Evolutionary conservation across 2,113 vertebrate species (phyloP).

Genomic region (Oreocharis arfaki): DNA sequence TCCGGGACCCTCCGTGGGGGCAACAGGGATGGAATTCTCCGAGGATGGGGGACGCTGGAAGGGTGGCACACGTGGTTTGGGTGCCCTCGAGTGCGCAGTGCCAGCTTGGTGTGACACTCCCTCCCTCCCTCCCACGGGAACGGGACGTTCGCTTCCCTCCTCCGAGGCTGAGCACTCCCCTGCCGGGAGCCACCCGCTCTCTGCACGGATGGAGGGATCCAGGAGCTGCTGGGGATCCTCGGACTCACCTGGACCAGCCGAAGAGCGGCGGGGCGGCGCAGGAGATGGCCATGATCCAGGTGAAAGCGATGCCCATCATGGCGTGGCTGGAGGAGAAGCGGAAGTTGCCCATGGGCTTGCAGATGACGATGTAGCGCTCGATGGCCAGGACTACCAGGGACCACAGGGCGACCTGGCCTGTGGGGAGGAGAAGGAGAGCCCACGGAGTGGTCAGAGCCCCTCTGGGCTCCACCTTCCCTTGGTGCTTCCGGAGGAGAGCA

Average conservation of each 20-base stretch:
- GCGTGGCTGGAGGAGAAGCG: slow-evolving; percentile 72
- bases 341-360: slow-evolving; percentile 83
- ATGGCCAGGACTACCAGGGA: slow-evolving; percentile 79
- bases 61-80: rapidly evolving
- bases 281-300: slow-evolving; percentile 76
- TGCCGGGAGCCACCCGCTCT: background rate
- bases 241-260: slow-evolving; percentile 78
- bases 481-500: background rate
- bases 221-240: background rate
- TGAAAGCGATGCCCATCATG: slow-evolving; percentile 70
- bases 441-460: background rate
- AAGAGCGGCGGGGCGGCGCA: slow-evolving; percentile 74
- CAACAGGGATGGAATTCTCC: background rate
- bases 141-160: background rate
- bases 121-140: background rate
- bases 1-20: background rate
- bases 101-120: background rate
- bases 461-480: background rate
- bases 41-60: background rate
- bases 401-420: slow-evolving; percentile 78
- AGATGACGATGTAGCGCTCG: slow-evolving; percentile 79
- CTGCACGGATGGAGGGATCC: background rate
- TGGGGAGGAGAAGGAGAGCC: background rate
- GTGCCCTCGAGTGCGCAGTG: rapidly evolving
- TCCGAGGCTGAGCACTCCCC: background rate